phyloP scores from a whole-genome alignment of 2,888 invertebrate species.

The Leucophenga maculata region DNA sequence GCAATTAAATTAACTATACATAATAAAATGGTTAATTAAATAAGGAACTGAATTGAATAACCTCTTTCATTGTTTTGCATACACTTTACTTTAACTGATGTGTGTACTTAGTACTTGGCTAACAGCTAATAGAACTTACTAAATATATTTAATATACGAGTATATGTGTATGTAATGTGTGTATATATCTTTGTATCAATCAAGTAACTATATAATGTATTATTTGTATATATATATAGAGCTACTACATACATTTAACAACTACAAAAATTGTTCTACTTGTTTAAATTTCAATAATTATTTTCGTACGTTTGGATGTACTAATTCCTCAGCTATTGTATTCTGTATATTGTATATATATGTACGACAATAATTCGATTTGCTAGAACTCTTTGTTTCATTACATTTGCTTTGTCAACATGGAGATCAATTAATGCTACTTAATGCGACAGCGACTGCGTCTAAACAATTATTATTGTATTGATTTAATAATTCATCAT shows the following conservation, averaged over 20 bases:
- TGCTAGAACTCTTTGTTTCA: background rate
- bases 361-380: constrained; percentile 31
- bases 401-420: background rate
- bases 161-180: background rate
- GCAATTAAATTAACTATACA: too few species aligned
- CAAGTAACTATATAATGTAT: too few species aligned
- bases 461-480: background rate
- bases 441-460: background rate
- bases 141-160: background rate
- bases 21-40: constrained; percentile 10
- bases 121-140: constrained; percentile 18
- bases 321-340: constrained; percentile 14
- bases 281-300: too few species aligned
- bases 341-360: constrained; percentile 25
- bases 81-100: background rate
- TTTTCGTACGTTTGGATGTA: background rate
- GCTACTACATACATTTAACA: background rate
- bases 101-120: constrained; percentile 18
- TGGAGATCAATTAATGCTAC: constrained; percentile 23
- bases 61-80: too few species aligned
- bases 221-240: background rate
- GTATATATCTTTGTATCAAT: background rate
- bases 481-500: background rate
- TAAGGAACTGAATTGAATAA: constrained; percentile 17
- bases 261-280: constrained; percentile 23